Conservation (phyloP, 2,113 vertebrate genomes). For the Bubo blakistoni region DNA sequence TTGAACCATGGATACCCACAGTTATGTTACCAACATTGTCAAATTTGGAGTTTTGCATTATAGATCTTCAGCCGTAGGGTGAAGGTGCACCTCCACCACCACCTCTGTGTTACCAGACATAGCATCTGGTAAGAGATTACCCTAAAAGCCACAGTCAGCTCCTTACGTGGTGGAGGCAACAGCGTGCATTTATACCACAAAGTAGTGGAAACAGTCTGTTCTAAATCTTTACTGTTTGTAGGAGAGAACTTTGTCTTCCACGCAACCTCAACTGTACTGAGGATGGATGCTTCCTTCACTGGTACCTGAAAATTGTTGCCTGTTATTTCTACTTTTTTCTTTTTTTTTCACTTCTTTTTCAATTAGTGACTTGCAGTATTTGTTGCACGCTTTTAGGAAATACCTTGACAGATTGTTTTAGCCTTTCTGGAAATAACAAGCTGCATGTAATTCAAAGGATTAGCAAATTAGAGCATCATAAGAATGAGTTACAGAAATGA, state of each 20-base stretch:
- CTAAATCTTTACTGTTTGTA: not conserved
- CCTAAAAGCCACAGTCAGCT: not conserved
- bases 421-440: not conserved
- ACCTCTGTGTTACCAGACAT: not conserved
- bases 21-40: not conserved
- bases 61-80: not conserved
- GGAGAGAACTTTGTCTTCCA: not conserved
- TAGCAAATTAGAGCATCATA: not conserved
- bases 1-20: not conserved
- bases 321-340: not conserved
- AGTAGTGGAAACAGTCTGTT: not conserved
- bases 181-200: not conserved
- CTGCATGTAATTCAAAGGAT: not conserved
- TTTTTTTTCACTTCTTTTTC: not conserved
- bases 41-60: not conserved
- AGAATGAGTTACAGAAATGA: not conserved
- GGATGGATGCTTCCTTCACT: not conserved
- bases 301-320: not conserved
- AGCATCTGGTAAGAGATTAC: not conserved
- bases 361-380: not conserved
- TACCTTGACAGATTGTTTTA: not conserved
- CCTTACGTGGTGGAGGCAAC: not conserved
- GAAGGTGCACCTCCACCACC: not conserved
- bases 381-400: not conserved
- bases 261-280: not conserved